Percentiles rank a stretch among this genome's conserved stretches.
Conservation (phyloP, 2,797 vertebrate genomes). For the Propithecus deckenii region DNA sequence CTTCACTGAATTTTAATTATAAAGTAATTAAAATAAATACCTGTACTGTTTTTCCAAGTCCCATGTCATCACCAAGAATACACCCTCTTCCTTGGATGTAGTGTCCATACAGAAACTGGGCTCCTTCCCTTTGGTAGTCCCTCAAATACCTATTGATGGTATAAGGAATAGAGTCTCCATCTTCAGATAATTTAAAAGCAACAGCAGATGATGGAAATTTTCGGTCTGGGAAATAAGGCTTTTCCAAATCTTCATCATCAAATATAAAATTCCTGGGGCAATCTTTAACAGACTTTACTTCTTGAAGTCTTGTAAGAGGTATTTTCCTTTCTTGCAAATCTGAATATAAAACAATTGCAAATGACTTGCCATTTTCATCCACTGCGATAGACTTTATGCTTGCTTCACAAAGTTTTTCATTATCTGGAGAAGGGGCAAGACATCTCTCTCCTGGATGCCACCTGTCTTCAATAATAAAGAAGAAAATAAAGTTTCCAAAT, state of each 20-base stretch:
- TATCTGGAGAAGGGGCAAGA: slow-evolving; percentile 85
- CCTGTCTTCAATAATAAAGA: slow-evolving; percentile 75
- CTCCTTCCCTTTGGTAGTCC: slow-evolving; percentile 95
- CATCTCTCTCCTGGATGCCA: slow-evolving; percentile 86
- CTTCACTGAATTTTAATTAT: neutral
- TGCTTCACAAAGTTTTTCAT: slow-evolving; percentile 85
- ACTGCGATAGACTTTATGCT: slow-evolving; percentile 85
- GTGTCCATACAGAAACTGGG: slow-evolving; percentile 91
- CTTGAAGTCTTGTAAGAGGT: slow-evolving; percentile 82
- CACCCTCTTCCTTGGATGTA: slow-evolving; percentile 90
- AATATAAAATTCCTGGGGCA: slow-evolving; percentile 81
- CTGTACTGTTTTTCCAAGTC: slow-evolving; percentile 98
- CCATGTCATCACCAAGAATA: slow-evolving; percentile 98
- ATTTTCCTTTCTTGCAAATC: slow-evolving; percentile 85
- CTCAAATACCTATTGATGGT: slow-evolving; percentile 97
- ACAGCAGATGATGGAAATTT: slow-evolving; percentile 81
- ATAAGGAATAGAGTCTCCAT: slow-evolving; percentile 89
- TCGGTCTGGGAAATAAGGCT: slow-evolving; percentile 90
- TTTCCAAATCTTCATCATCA: slow-evolving; percentile 89
- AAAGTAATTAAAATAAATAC: slow-evolving; percentile 83
- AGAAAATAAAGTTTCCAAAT: slow-evolving; percentile 68
- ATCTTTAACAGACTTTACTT: slow-evolving; percentile 76
- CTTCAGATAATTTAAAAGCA: slow-evolving; percentile 87
- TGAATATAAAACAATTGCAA: slow-evolving; percentile 85
- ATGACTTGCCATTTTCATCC: slow-evolving; percentile 78